Evolutionary conservation across 2,797 vertebrate genomes (phyloP).

Genomic region (Schizopygopsis malacanthus): DNA sequence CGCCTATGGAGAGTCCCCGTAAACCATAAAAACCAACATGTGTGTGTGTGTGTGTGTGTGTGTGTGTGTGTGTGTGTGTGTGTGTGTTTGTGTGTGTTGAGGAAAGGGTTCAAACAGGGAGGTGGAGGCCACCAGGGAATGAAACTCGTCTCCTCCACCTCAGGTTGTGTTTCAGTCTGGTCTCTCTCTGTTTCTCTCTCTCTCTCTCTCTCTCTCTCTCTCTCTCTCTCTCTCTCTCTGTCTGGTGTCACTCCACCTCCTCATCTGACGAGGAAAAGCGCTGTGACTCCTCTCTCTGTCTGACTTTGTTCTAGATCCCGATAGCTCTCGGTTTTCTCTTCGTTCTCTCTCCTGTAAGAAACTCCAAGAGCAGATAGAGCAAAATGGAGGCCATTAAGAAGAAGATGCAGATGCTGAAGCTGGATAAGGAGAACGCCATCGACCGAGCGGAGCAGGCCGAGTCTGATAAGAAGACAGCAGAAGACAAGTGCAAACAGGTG

Average conservation of each 20-base stretch:
- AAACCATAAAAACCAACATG: too few species aligned
- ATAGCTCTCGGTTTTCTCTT: neutral
- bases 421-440: slow-evolving; percentile 96
- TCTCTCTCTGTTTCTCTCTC: slow-evolving; percentile 57
- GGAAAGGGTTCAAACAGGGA: slow-evolving; percentile 55
- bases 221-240: slow-evolving; percentile 12
- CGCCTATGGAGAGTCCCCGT: too few species aligned
- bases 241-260: slow-evolving; percentile 44
- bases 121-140: slow-evolving; percentile 76
- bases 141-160: slow-evolving; percentile 77
- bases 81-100: slow-evolving; percentile 63
- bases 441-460: slow-evolving; percentile 94
- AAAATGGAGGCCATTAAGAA: slow-evolving; percentile 98
- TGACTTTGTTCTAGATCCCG: slow-evolving; percentile 2
- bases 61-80: slow-evolving; percentile 47
- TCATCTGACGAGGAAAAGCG: slow-evolving; percentile 1
- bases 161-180: slow-evolving; percentile 77
- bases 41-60: too few species aligned
- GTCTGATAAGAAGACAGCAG: slow-evolving; percentile 87
- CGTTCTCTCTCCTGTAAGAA: neutral
- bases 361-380: neutral
- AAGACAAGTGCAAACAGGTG: slow-evolving; percentile 95
- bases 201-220: slow-evolving; percentile 55
- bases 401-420: slow-evolving; percentile 98
- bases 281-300: slow-evolving; percentile 47